A percentile compares a stretch with the other conserved stretches of the same genome.
Conservation (phyloP, 2,888 invertebrate species). For the Barypeithes pellucidus region DNA sequence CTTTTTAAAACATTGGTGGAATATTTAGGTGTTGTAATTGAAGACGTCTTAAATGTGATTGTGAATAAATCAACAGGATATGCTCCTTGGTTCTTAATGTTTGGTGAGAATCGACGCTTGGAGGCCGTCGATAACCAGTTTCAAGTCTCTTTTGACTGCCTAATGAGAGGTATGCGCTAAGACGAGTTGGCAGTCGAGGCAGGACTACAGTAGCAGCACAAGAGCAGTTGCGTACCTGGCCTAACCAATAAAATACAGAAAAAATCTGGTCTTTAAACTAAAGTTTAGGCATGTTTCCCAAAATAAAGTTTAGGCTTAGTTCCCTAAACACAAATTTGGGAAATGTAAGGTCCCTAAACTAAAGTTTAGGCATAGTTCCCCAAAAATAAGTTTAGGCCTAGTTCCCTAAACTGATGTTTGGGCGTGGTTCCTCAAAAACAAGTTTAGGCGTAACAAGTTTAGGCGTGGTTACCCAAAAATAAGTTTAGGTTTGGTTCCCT, state of each 20-base stretch:
- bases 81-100: slow-evolving; percentile 40
- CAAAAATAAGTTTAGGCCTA: too few relatives aligned
- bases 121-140: slow-evolving; percentile 25
- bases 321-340: not conserved
- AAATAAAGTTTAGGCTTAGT: not conserved
- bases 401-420: not conserved
- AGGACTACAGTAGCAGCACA: slow-evolving; percentile 35
- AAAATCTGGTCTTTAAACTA: too few relatives aligned
- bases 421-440: too few relatives aligned
- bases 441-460: too few relatives aligned
- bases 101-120: slow-evolving; percentile 33
- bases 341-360: not conserved
- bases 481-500: too few relatives aligned
- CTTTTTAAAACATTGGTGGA: too few relatives aligned
- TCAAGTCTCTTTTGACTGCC: slow-evolving; percentile 8
- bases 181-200: slow-evolving; percentile 27
- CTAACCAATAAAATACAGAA: too few relatives aligned
- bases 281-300: too few relatives aligned
- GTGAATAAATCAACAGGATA: slow-evolving; percentile 44
- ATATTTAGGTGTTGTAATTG: slow-evolving; percentile 17
- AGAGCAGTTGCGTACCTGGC: slow-evolving; percentile 34
- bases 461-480: not conserved
- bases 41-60: slow-evolving; percentile 41
- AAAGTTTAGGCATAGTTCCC: not conserved
- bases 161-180: too few relatives aligned